These are phyloP conservation scores for Spheniscus humboldti DNA, from an alignment of 2,797 vertebrate species.

Conservation along the genomic window DNA sequence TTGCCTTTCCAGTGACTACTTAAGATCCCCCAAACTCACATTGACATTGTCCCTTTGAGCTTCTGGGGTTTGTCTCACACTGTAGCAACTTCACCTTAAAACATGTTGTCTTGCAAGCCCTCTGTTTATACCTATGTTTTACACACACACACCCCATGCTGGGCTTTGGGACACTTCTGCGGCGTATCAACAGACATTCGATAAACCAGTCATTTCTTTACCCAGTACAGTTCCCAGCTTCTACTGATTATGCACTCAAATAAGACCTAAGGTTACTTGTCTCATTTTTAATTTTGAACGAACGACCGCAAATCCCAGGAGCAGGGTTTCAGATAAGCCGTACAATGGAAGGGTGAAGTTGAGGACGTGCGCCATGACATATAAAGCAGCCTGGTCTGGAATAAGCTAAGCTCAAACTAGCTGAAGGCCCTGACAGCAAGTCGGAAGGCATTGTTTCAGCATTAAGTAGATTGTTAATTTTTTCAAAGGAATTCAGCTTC, in stretches of 20 bases:
- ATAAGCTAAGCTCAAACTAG: not conserved
- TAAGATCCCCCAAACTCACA: not conserved
- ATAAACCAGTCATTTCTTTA: not conserved
- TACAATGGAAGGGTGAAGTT: not conserved
- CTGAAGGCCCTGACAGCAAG: not conserved
- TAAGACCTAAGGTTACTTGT: not conserved
- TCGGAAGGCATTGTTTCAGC: not conserved
- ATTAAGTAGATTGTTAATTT: not conserved
- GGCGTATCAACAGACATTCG: not conserved
- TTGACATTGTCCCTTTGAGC: rapidly evolving
- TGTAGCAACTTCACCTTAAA: not conserved
- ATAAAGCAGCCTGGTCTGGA: not conserved
- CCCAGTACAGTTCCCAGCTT: not conserved
- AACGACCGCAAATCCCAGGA: not conserved
- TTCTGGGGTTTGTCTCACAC: not conserved
- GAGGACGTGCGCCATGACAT: not conserved
- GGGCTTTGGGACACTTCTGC: not conserved
- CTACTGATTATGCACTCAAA: not conserved
- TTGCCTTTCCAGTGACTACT: not conserved
- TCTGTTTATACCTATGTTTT: not conserved
- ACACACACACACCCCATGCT: not conserved
- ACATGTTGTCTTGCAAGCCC: not conserved
- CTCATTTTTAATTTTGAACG: not conserved
- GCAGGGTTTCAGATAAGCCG: not conserved
- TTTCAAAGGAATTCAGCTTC: not conserved